Conservation (phyloP, 1,140 invertebrate genomes). For the Ceratoteleas bidentatus region DNA sequence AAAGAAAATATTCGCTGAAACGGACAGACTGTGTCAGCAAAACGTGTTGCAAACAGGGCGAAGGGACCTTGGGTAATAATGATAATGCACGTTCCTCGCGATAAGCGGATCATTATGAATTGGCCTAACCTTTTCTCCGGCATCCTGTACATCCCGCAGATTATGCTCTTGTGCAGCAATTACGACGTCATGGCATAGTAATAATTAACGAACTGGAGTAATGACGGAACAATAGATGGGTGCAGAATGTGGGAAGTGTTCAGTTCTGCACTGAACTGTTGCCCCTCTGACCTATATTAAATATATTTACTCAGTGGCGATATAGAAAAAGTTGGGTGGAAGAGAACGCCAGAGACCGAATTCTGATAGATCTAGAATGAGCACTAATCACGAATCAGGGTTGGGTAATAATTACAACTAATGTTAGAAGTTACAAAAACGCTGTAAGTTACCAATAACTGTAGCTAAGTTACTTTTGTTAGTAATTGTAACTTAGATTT, state of each 20-base stretch:
- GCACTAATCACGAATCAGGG: no score
- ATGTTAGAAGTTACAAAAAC: no score
- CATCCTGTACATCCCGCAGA: conserved; percentile 76
- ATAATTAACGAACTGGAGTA: conserved; percentile 79
- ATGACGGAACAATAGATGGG: conserved; percentile 77
- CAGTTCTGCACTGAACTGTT: conserved; percentile 72
- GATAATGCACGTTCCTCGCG: conserved; percentile 71
- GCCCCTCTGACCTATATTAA: conserved; percentile 78
- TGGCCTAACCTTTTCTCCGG: conserved; percentile 76
- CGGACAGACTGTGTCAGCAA: conserved; percentile 42
- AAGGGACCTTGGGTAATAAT: conserved; percentile 75
- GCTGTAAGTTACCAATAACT: no score
- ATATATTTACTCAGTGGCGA: conserved; percentile 64
- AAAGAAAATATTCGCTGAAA: conserved; percentile 39
- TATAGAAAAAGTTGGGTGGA: conserved; percentile 48
- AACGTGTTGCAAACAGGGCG: conserved; percentile 61
- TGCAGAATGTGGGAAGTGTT: conserved; percentile 76
- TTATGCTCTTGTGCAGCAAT: conserved; percentile 76
- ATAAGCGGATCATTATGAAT: conserved; percentile 75
- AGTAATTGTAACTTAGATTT: no score
- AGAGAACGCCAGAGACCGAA: conserved; percentile 42
- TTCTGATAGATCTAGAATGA: neutral
- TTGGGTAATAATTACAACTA: no score
- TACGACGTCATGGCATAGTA: conserved; percentile 77
- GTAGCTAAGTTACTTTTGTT: no score